Base-by-base conservation (phyloP, 92 coral and sea anemone species). In the Heliopora coerulea region DNA sequence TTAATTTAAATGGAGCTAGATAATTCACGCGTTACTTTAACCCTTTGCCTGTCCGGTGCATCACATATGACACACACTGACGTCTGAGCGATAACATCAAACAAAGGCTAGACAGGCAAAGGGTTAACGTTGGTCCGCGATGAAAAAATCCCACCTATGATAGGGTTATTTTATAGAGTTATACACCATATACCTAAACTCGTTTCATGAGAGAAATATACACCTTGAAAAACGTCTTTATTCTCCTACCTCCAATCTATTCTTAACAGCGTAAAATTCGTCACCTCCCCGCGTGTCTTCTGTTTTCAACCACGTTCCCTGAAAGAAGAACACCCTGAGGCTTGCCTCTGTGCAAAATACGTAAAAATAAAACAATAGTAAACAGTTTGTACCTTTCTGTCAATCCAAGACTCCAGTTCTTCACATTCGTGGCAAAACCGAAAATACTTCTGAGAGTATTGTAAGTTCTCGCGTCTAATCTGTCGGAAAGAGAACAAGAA, bases 371-470 rank as follows among this genome's bases (percentile, higher is more conserved):
- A 56, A 18, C 21, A 46, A 35, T 32, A 15, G 20, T 18, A 21
- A 19, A 23, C 1, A 50, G 14, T 75, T 24, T 60, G 3, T 41
- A 90, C 96, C 86, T 90, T 89, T 84, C 83, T 85, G 17, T 83
- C 74, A 74, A 92, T 92, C 97, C 97, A 92, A 14, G 72, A 56
- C 49, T 89, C 97, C 40, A 92, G 82, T 77, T 92, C 96, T 29
- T 92, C 96, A 79, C 93, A 79, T 46, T 92, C 97, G 31, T 83
- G 89, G 56, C 93, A 82, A 49, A 92, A 89, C 63, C 91, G 97
- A 73, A 79, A 92, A 61, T 87, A 92, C 69, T 87, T 89, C 75
- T 87, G 88, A 1, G 97, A 86, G 79, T 85, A 86, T 73, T 90
- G 88, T 29, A 92, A 70, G 60, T 87, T 87, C 62, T 85, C 84